phyloP scores from a whole-genome alignment of 2,797 vertebrate genomes.

The Falco peregrinus region DNA sequence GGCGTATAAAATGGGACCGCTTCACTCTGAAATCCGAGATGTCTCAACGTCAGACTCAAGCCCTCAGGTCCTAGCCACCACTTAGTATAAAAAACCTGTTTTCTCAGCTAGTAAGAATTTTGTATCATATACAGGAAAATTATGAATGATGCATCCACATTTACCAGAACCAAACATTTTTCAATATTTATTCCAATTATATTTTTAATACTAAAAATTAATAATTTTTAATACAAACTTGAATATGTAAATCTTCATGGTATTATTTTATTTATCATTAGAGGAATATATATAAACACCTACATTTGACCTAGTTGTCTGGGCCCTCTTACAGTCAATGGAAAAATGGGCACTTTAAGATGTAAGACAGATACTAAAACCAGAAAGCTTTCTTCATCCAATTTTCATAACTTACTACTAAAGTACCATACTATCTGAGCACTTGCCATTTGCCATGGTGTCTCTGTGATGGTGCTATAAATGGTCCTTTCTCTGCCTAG shows the following conservation, averaged over 20 bases:
- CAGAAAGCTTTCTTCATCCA: background rate
- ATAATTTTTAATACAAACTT: background rate
- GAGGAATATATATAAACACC: background rate
- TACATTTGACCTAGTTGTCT: background rate
- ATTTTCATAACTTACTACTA: background rate
- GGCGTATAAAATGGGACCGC: background rate
- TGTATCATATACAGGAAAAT: background rate
- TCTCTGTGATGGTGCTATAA: background rate
- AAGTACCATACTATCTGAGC: background rate
- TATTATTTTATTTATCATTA: background rate
- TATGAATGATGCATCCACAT: background rate
- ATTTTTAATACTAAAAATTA: background rate
- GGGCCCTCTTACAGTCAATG: background rate
- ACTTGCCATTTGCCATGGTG: background rate
- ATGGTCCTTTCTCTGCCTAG: background rate
- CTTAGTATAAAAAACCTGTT: accelerated
- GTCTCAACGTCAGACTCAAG: accelerated
- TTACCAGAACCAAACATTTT: background rate
- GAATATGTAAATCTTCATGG: background rate
- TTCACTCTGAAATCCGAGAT: background rate
- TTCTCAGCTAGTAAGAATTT: accelerated
- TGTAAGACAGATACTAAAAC: background rate
- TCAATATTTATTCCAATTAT: background rate
- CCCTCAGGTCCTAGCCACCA: background rate
- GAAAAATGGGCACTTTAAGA: background rate